Evolutionary conservation across 2,797 vertebrate genomes (phyloP), one percentile per base, ranked within the genome.

Genomic region (Spinus olivaceus): DNA sequence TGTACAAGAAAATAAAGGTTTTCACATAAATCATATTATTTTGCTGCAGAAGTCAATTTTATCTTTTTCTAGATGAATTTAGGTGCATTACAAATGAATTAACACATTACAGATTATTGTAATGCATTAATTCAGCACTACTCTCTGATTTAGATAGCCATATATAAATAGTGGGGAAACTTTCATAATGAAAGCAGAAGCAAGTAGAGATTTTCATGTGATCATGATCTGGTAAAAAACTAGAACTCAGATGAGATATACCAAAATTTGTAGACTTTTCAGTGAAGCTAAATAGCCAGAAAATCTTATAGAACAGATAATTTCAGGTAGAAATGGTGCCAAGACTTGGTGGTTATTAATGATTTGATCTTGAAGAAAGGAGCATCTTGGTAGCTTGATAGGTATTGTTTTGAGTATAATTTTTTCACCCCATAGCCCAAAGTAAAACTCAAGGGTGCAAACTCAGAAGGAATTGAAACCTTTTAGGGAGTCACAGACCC

Each of bases 111-210:
- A 51, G 35, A 16, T 92, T 53, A 82, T 24, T 64, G 49, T 76
- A 77, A 56, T 53, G 41, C 14, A 24, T 71, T 37, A 69, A 61
- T 91, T 89, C n/a, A 69, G 37, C 61, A 27, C 17, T 46, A 12
- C 28, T 51, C 22, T 39, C 81, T 80, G 44, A 53, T 90, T 86
- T 83, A 85, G 46, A 13, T 79, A 37, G 44, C 47, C 73, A 35
- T 2, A 1, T 73, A 32, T 71, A 91, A 80, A 72, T 54, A 42
- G 14, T 44, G 32, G 37, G 77, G 30, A 64, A 88, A 44, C 14
- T 92, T 95, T 95, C 72, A 79, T 89, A 90, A 69, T 39, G 69
- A 93, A 96, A 95, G 92, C 42, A 93, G 84, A 96, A 96, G 87
- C 72, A 86, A 51, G 20, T 57, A 41, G 50, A 39, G 14, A 27